A percentile compares a stretch with the other conserved stretches of the same genome.
These are phyloP conservation scores for Philereme transversata DNA, from an alignment of 2,888 invertebrate genomes.

Conservation along the genomic window DNA sequence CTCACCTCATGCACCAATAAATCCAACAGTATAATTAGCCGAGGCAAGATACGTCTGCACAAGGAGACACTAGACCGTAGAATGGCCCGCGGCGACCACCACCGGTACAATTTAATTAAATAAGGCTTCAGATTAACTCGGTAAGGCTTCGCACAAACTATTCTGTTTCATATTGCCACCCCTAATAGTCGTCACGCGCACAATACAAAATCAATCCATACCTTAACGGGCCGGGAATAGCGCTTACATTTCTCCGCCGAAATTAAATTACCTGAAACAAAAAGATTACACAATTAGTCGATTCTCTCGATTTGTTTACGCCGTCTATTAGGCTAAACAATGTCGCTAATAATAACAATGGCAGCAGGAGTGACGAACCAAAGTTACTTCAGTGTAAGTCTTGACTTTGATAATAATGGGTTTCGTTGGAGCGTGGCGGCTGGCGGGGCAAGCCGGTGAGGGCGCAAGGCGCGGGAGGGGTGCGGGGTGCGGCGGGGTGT, in stretches of 20 bases:
- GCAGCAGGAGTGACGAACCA: conserved; percentile 78
- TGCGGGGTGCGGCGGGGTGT: conserved; percentile 51
- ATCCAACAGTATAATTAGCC: conserved; percentile 34
- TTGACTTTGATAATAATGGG: conserved; percentile 81
- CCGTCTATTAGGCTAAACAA: conserved; percentile 72
- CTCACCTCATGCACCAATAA: conserved; percentile 46
- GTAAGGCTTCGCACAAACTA: conserved; percentile 77
- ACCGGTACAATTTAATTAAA: conserved; percentile 81
- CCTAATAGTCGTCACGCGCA: conserved; percentile 40
- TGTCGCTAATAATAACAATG: conserved; percentile 77
- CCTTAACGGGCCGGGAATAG: conserved; percentile 34
- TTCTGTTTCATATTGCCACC: conserved; percentile 74
- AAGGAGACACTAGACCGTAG: conserved; percentile 55
- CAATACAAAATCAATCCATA: conserved; percentile 40
- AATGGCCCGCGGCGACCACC: conserved; percentile 64
- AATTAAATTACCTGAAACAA: conserved; percentile 76
- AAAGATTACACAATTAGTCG: conserved; percentile 69
- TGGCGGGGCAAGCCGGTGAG: conserved; percentile 36
- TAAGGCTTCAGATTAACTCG: conserved; percentile 81
- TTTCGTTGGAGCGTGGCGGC: conserved; percentile 64
- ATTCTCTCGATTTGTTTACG: conserved; percentile 70
- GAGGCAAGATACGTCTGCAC: conserved; percentile 56
- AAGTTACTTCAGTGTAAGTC: conserved; percentile 77
- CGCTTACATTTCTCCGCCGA: conserved; percentile 39
- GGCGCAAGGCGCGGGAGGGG: conserved; percentile 47